Percentiles rank a stretch among this genome's conserved stretches.
phyloP scores from a whole-genome alignment of 2,113 vertebrate genomes.

The Bufo gargarizans region DNA sequence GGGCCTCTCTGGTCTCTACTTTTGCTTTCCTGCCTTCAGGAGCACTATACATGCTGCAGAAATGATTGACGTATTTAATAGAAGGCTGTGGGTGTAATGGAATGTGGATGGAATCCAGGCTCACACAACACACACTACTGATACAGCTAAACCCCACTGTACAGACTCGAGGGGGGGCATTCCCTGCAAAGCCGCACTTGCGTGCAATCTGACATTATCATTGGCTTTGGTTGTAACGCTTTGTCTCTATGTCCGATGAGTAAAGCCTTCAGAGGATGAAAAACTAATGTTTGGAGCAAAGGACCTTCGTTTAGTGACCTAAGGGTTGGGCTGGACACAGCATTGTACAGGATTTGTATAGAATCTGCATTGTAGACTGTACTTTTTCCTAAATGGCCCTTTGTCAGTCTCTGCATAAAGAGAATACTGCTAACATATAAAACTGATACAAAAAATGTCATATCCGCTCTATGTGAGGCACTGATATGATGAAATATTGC shows the following conservation, averaged over 20 bases:
- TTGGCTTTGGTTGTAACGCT: slow-evolving; percentile 35
- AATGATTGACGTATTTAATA: slow-evolving; percentile 68
- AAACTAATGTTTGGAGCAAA: neutral
- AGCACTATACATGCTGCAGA: slow-evolving; percentile 61
- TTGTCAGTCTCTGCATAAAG: neutral
- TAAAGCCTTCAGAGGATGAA: slow-evolving; percentile 36
- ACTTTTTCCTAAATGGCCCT: neutral
- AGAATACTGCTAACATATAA: neutral
- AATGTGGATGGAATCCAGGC: slow-evolving; percentile 69
- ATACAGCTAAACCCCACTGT: slow-evolving; percentile 38
- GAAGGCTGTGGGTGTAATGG: slow-evolving; percentile 70
- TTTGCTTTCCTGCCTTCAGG: slow-evolving; percentile 62
- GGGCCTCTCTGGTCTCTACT: slow-evolving; percentile 22
- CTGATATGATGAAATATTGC: neutral
- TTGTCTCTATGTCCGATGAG: slow-evolving; percentile 33
- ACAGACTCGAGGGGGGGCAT: slow-evolving; percentile 9
- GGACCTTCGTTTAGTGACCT: slow-evolving; percentile 38
- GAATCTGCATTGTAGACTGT: neutral
- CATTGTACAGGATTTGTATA: slow-evolving; percentile 19
- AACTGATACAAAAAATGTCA: neutral
- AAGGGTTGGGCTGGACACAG: neutral
- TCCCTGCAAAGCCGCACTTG: slow-evolving; percentile 53
- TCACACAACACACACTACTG: slow-evolving; percentile 61
- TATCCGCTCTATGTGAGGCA: neutral
- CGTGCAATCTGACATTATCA: slow-evolving; percentile 57